These are phyloP conservation scores for Diaphora mendica DNA, from an alignment of 2,888 invertebrate species.

Conservation along the genomic window DNA sequence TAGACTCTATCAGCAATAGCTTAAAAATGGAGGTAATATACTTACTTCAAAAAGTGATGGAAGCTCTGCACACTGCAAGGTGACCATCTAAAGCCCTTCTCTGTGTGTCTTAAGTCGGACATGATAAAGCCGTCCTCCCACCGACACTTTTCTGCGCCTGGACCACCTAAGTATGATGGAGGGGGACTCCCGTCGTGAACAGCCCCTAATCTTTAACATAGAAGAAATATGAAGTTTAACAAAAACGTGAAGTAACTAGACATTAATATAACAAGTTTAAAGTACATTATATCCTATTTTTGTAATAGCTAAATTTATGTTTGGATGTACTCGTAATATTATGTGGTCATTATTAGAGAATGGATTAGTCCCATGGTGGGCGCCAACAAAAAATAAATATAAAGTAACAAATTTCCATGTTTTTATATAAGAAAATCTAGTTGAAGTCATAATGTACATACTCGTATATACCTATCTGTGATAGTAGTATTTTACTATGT, in stretches of 20 bases:
- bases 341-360: neutral
- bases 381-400: neutral
- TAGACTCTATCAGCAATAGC: too few species aligned
- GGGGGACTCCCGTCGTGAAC: conserved; percentile 99
- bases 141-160: conserved; percentile 96
- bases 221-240: neutral
- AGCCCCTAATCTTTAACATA: conserved; percentile 93
- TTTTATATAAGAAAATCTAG: neutral
- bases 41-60: conserved; percentile 97
- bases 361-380: neutral
- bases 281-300: neutral
- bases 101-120: conserved; percentile 97
- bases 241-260: neutral
- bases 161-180: conserved; percentile 96
- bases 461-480: too few species aligned
- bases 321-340: neutral
- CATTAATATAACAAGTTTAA: neutral
- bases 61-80: conserved; percentile 97
- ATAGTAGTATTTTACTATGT: neutral
- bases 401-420: neutral
- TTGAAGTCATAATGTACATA: neutral
- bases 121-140: conserved; percentile 99
- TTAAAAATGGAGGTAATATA: conserved; percentile 27
- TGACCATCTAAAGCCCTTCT: conserved; percentile 98
- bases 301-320: neutral